Evolutionary conservation across 2,113 vertebrate genomes (phyloP), one percentile per base, ranked within the genome.

Genomic region (Todiramphus chloris): DNA sequence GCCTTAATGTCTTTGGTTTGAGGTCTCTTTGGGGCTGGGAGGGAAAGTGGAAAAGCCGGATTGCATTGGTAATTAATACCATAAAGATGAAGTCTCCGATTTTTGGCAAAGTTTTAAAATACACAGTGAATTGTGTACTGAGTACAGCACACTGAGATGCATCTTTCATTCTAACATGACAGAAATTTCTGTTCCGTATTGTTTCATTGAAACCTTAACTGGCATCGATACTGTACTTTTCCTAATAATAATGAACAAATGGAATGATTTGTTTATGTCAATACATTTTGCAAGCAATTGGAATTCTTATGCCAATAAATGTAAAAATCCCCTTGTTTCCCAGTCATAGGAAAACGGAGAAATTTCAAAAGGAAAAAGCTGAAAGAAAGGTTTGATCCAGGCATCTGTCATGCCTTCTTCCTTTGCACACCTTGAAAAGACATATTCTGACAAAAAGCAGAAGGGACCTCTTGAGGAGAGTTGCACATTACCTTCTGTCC

Each of bases 131-230:
- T 86, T 17, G 4, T 70, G 17, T 60, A 9, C 58, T 58, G 41
- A 76, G 50, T 89, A 27, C 39, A 70, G 31, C 39, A 60, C 27
- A 16, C 25, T 50, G 46, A 70, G 18, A 67, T 59, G 10, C 14
- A 23, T 53, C 55, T 78, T 0, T 0, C 0, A 0, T 78, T 78
- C 66, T 70, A 77, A 50, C 8, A n/a, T 24, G 33, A 84, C 31
- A n/a, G 50, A 72, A 74, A 30, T 81, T 83, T 70, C 37, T 59
- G 16, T 11, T 77, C 41, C 25, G 51, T 8, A 11, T 74, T 35
- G 28, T 55, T 95, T 85, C 10, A 50, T 91, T 73, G 53, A 74
- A 69, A 77, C 30, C 39, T 75, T 58, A 39, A 59, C 27, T 89
- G 46, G 30, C 44, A 37, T 37, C 27, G 20, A 55, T 83, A 59